Base-by-base conservation (phyloP, 2,113 vertebrate genomes). In the Anhinga rufa region DNA sequence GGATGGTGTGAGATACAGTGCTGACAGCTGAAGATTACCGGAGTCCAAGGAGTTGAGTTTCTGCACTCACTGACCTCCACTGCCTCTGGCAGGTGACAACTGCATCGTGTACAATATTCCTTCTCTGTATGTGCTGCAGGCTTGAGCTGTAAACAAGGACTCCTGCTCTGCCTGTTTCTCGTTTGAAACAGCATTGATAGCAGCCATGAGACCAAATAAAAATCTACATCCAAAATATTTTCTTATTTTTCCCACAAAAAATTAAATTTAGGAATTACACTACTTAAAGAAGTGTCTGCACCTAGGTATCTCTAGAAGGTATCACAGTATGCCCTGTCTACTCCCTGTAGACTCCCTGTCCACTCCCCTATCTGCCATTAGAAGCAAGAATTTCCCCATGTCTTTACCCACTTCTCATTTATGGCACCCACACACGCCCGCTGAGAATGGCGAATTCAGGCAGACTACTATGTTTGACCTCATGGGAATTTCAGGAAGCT, bases 31-130 rank as follows among this genome's bases (percentile, higher is more conserved):
- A 64, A 77, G 8, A 76, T 25, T 68, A 31, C 29, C 2, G 0
- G 49, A 60, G 44, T 19, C 32, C 22, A 57, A n/a, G 21, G 28
- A 40, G 46, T 5, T 57, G 19, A 64, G 18, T 55, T 65, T 25
- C 64, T 75, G 49, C 29, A 5, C 17, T 36, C 11, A 2, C 3
- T 57, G 60, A 70, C 20, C 34, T 66, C 44, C 40, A 11, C 16
- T 68, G 57, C 38, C 28, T 46, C 48, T 2, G 1, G 36, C 7
- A 10, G 7, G 40, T 65, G 60, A 74, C 36, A 70, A 36, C 29
- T 3, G 2, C n/a, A 15, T 48, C 1, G 2, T 4, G 29, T 42
- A 28, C 32, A 57, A 15, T 15, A 38, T 24, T 46, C 16, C n/a
- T 48, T 51, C 68, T 64, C 51, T 52, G 2, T 15, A 15, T 6